Evolutionary conservation across 2,888 invertebrate species (phyloP).

Genomic region (Yponomeuta sedellus): DNA sequence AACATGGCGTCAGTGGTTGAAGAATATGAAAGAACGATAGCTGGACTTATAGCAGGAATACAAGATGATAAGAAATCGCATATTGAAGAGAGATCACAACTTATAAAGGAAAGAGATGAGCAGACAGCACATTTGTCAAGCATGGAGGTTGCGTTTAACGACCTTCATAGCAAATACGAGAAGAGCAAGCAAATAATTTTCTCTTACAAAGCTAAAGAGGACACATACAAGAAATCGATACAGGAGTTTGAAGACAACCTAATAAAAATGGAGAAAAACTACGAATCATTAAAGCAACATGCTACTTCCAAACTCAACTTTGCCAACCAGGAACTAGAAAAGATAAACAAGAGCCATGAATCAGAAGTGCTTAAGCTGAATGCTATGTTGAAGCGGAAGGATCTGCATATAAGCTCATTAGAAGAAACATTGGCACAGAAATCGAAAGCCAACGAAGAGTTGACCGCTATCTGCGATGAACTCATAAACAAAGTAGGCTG

Average conservation of each 20-base stretch:
- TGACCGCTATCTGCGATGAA: slow-evolving; percentile 95
- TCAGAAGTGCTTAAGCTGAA: slow-evolving; percentile 89
- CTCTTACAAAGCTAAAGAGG: slow-evolving; percentile 78
- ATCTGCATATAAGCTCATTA: slow-evolving; percentile 88
- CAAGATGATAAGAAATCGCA: slow-evolving; percentile 80
- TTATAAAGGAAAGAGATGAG: slow-evolving; percentile 77
- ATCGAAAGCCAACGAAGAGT: slow-evolving; percentile 90
- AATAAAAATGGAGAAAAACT: slow-evolving; percentile 86
- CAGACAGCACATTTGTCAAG: slow-evolving; percentile 78
- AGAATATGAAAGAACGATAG: slow-evolving; percentile 87
- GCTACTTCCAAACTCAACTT: slow-evolving; percentile 89
- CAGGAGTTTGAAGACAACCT: slow-evolving; percentile 82
- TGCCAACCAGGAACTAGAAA: slow-evolving; percentile 87
- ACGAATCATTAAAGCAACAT: slow-evolving; percentile 90
- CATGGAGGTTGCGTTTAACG: slow-evolving; percentile 79
- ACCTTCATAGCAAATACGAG: slow-evolving; percentile 79
- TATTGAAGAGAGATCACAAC: slow-evolving; percentile 68
- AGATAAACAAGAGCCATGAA: slow-evolving; percentile 82
- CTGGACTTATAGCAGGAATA: slow-evolving; percentile 82
- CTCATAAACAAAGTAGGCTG: slow-evolving; percentile 81
- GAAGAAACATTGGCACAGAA: slow-evolving; percentile 91
- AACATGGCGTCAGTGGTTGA: slow-evolving; percentile 82
- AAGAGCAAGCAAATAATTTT: slow-evolving; percentile 79
- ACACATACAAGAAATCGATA: slow-evolving; percentile 80
- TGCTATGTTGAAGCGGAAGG: slow-evolving; percentile 91